Evolutionary conservation across 2,888 invertebrate genomes (phyloP), one percentile per base, ranked within the genome.

Genomic region (Heliconius ethilla): DNA sequence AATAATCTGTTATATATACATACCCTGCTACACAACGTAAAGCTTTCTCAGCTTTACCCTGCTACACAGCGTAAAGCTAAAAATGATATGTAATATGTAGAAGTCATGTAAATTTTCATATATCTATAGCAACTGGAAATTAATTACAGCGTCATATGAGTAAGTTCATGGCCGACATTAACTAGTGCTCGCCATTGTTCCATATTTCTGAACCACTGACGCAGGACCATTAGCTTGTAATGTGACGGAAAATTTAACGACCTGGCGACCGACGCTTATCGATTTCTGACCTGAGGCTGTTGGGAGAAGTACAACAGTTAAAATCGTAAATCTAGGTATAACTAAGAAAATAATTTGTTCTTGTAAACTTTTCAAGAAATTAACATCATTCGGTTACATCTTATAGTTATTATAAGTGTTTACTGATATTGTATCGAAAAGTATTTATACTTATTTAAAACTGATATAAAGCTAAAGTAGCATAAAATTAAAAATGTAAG

Each of bases 161-260:
- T 45, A 65, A 45, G 40, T 65, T 33, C 33, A 72, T 13, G 65
- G 62, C n/a, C 40, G 63, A 74, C 22, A 27, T 65, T 27, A 29
- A 74, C 62, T 74, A 63, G 62, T 45, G 22, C 74, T 74, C 74
- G 45, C 15, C 25, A 63, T 63, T 63, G 63, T 74, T 63, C 45
- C 40, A 74, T 65, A 65, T 63, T 74, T 37, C 74, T 65, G 27
- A 65, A 65, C 22, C 45, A 74, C 45, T 63, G 45, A 74, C 63
- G 74, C 45, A 22, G 45, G 40, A 45, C 40, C 45, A 74, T 74
- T 74, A 74, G 45, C 63, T 65, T 27, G 63, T 65, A 74, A 74
- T 65, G 74, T 74, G 65, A 45, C 63, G 74, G 45, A 65, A 74
- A 74, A 63, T 74, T 74, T 74, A 74, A 74, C 29, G 65, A 74